Base-by-base conservation (phyloP, 2,888 invertebrate species). In the Tiliacea aurago region DNA sequence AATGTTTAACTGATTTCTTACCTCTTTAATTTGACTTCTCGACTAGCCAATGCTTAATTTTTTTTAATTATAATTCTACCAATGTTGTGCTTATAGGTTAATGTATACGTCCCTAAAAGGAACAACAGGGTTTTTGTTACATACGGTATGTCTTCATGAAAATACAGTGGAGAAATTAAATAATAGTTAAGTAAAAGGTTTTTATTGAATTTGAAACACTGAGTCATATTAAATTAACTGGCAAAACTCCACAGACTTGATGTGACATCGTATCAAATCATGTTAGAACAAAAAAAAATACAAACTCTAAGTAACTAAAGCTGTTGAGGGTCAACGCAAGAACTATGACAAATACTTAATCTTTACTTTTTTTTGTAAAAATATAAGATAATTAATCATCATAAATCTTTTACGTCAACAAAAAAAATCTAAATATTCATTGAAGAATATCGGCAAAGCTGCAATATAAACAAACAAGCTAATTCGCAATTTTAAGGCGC, bases 391-490 rank as follows among this genome's bases (percentile, higher is more conserved):
- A n/a, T n/a, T n/a, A n/a, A n/a, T n/a, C 7, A 47, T 0, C 9
- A 33, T 59, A 51, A 10, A 28, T 61, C 7, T 37, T 41, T 41
- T 18, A 23, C 37, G 23, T 49, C 11, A 55, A 61, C 4, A 33
- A 15, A 20, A 55, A 62, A 20, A 20, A 18, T 23, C 7, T 20
- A 28, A 69, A 65, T 51, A 64, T 64, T 49, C 13, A 51, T 61
- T 61, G 28, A 53, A 53, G 23, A 66, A 43, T 33, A 64, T 65
- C 9, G 11, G 15, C 81, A 68, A 61, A 45, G 55, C 37, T 67
- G 33, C 53, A 37, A 2, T 66, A 59, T 23, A 15, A 11, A 23
- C 28, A 63, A 67, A 59, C 55, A 63, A 70, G 20, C 41, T 56
- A 49, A 72, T 66, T 65, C 56, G 15, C 55, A 71, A 68, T 65